A percentile compares a stretch with the other conserved stretches of the same genome.
Evolutionary conservation across 2,113 vertebrate genomes (phyloP).

Genomic region (Callipepla californica): DNA sequence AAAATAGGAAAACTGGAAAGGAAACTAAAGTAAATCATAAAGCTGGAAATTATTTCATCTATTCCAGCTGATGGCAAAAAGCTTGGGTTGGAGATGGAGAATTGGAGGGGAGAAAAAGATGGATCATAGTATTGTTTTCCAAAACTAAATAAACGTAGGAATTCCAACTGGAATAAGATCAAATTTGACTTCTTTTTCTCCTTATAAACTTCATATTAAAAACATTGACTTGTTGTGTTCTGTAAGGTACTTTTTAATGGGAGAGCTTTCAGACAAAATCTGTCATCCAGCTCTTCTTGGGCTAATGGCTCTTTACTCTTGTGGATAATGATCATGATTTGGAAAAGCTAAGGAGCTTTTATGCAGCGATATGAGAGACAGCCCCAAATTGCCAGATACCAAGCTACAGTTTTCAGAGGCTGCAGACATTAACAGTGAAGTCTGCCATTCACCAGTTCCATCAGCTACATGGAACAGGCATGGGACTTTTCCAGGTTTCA

Average conservation of each 20-base stretch:
- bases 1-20: conserved; percentile 31
- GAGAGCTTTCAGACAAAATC: not conserved
- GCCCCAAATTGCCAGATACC: not conserved
- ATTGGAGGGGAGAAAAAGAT: not conserved
- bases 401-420: not conserved
- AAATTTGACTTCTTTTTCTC: not conserved
- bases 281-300: not conserved
- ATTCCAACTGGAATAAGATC: not conserved
- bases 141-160: not conserved
- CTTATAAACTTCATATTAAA: not conserved
- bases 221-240: not conserved
- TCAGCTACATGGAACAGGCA: not conserved
- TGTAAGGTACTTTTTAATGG: not conserved
- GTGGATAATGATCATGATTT: not conserved
- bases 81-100: not conserved
- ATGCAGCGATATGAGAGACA: not conserved
- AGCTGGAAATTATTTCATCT: conserved; percentile 36
- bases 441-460: not conserved
- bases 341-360: not conserved
- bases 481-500: not conserved
- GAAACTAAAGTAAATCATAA: not conserved
- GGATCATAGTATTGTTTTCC: not conserved
- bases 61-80: not conserved
- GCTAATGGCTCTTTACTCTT: not conserved
- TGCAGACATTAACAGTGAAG: accelerated